phyloP scores from a whole-genome alignment of 2,113 vertebrate genomes.

The Abramis brama region DNA sequence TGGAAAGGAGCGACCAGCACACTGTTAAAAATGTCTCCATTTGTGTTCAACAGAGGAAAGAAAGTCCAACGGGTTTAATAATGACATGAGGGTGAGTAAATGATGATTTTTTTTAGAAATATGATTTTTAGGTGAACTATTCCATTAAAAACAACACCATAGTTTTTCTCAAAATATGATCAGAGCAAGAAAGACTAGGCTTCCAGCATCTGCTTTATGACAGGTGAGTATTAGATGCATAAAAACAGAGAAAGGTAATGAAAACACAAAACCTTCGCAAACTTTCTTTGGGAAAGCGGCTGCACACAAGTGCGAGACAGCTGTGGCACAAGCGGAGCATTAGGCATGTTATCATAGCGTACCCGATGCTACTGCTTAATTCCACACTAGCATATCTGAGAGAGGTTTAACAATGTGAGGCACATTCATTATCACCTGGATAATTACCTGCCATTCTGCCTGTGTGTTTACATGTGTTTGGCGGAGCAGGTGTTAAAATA shows the following conservation, averaged over 20 bases:
- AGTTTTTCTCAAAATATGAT: neutral
- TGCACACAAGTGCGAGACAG: constrained; percentile 45
- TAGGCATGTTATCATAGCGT: constrained; percentile 35
- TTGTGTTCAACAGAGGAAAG: neutral
- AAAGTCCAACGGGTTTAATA: neutral
- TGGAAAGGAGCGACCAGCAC: neutral
- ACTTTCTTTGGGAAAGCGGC: constrained; percentile 31
- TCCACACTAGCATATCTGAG: constrained; percentile 35
- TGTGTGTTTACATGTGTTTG: constrained; percentile 53
- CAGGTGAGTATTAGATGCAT: neutral
- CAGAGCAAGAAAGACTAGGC: neutral
- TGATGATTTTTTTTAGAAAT: neutral
- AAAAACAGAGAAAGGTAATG: neutral
- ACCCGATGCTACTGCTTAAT: constrained; percentile 29
- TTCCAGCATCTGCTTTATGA: constrained; percentile 11
- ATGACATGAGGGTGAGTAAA: neutral
- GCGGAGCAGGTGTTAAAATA: constrained; percentile 59
- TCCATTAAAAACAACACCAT: neutral
- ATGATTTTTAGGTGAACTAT: neutral
- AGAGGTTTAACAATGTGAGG: constrained; percentile 49
- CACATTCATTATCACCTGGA: constrained; percentile 55
- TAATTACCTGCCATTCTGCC: constrained; percentile 60
- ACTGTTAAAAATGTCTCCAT: neutral
- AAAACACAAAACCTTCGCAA: neutral
- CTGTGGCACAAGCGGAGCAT: constrained; percentile 42